Evolutionary conservation across 2,888 invertebrate species (phyloP).

Genomic region (Xylota segnis): DNA sequence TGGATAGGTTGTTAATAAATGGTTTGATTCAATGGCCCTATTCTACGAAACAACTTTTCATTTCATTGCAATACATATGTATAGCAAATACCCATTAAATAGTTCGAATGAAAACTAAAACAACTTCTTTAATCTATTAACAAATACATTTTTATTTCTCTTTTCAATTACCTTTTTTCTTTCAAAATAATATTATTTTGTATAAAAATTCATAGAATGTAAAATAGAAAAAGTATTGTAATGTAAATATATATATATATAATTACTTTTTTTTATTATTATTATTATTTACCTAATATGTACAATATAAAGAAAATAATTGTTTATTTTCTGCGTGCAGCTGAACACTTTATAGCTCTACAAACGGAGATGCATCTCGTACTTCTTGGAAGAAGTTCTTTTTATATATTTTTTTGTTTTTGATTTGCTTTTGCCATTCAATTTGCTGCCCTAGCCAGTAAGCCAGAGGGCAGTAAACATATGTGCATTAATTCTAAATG

Average conservation of each 20-base stretch:
- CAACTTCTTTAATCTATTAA: conserved; percentile 58
- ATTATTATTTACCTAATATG: conserved; percentile 70
- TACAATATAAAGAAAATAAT: conserved; percentile 64
- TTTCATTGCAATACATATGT: no score
- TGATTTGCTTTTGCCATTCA: conserved; percentile 35
- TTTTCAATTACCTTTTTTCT: conserved; percentile 55
- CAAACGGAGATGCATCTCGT: conserved; percentile 43
- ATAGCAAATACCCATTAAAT: no score
- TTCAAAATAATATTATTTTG: conserved; percentile 75
- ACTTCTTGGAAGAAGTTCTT: conserved; percentile 33
- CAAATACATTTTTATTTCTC: conserved; percentile 73
- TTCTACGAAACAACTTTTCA: no score
- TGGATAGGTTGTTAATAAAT: no score
- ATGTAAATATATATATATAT: conserved; percentile 76
- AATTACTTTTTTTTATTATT: conserved; percentile 52
- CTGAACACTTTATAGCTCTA: conserved; percentile 69
- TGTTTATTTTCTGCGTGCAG: conserved; percentile 70
- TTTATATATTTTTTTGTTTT: conserved; percentile 23
- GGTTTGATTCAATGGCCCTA: no score
- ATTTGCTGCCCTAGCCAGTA: conserved; percentile 31
- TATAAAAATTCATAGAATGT: conserved; percentile 77
- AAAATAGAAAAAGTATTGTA: conserved; percentile 76
- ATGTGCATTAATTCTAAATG: conserved; percentile 52
- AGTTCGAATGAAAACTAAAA: conserved; percentile 12
- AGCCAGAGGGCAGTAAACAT: conserved; percentile 24